These are phyloP conservation scores for Drosophila antonietae DNA, from an alignment of 2,888 invertebrate genomes.

Conservation along the genomic window DNA sequence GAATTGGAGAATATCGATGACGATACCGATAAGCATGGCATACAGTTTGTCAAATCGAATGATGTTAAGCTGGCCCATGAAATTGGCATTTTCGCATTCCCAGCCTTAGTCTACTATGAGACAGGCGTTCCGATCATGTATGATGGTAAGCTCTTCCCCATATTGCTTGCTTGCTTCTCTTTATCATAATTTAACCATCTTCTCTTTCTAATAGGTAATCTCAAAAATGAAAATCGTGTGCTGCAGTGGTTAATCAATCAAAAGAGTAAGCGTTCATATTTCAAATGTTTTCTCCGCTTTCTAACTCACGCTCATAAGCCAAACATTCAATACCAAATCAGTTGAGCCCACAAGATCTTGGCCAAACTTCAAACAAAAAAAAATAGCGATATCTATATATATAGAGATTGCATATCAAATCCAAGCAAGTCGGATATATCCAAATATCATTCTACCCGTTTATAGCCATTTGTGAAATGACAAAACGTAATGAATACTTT, in stretches of 20 bases:
- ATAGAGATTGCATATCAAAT: constrained; percentile 47
- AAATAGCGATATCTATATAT: constrained; percentile 4
- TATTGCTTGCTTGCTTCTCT: neutral
- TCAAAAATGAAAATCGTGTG: constrained; percentile 97
- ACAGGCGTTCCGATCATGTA: constrained; percentile 97
- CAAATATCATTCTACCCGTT: constrained; percentile 63
- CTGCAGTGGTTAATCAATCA: constrained; percentile 98
- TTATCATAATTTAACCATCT: neutral
- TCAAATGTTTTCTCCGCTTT: constrained; percentile 83
- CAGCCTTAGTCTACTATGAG: constrained; percentile 96
- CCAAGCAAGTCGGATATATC: constrained; percentile 56
- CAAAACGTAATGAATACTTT: constrained; percentile 70
- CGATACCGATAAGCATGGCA: constrained; percentile 95
- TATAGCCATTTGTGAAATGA: constrained; percentile 56
- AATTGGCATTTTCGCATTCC: constrained; percentile 96
- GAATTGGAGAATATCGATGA: constrained; percentile 96
- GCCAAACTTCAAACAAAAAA: constrained; percentile 36
- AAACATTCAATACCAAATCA: constrained; percentile 67
- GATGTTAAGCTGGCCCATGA: constrained; percentile 95
- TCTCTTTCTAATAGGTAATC: constrained; percentile 89
- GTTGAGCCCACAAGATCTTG: constrained; percentile 54
- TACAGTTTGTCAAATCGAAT: constrained; percentile 96
- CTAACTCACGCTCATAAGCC: constrained; percentile 74
- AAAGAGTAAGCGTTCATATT: constrained; percentile 94
- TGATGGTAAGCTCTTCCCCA: constrained; percentile 90